Conservation (phyloP, 1,140 invertebrate species). For the Bombus sylvicola region DNA sequence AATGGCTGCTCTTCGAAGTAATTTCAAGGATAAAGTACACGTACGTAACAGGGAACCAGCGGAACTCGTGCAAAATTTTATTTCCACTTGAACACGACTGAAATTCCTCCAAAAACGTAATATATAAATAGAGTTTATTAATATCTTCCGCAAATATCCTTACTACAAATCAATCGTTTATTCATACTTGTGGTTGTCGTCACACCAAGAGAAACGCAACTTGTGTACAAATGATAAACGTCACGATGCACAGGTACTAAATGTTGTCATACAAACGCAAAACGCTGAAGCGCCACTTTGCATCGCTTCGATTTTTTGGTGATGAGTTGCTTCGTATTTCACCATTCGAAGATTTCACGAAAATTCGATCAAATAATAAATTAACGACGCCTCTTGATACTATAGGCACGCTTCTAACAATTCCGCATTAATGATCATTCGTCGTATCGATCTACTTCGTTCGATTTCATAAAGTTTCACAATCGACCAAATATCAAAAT, state of each 20-base stretch:
- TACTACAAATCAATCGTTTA: background rate
- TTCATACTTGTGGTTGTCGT: no score
- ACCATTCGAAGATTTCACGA: background rate
- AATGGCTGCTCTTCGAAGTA: background rate
- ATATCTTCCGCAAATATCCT: background rate
- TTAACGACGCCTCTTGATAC: background rate
- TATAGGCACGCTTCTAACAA: background rate
- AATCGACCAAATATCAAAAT: background rate
- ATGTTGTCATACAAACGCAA: background rate
- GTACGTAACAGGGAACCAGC: background rate
- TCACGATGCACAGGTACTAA: background rate
- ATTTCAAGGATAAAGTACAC: background rate
- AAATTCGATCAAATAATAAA: conserved; percentile 2
- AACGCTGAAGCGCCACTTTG: no score
- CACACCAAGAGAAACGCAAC: no score
- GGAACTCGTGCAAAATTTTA: background rate
- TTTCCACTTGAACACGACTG: background rate
- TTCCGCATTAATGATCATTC: accelerated
- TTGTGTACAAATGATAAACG: no score
- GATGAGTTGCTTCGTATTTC: background rate
- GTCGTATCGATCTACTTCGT: no score
- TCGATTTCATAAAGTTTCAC: background rate
- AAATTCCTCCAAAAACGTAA: background rate
- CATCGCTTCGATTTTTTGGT: no score
- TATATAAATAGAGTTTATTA: background rate